A percentile compares a stretch with the other conserved stretches of the same genome.
Conservation (phyloP, 2,888 invertebrate genomes). For the Tortrix viridana region DNA sequence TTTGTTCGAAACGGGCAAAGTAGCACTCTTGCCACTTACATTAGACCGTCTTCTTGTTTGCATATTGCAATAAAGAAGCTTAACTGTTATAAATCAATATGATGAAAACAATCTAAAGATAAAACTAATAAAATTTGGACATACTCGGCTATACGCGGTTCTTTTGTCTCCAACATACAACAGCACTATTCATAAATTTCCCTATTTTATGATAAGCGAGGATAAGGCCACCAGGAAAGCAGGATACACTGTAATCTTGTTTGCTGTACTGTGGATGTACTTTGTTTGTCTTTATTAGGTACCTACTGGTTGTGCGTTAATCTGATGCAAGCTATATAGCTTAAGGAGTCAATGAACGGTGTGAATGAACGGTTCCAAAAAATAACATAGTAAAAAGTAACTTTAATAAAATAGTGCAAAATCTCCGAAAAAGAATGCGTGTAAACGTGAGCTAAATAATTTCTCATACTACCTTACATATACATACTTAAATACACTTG, state of each 20-base stretch:
- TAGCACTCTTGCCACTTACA: not conserved
- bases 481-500: too few relatives aligned
- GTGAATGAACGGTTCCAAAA: too few relatives aligned
- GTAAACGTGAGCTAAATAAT: too few relatives aligned
- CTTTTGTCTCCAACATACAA: constrained; percentile 57
- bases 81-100: not conserved
- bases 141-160: constrained; percentile 48
- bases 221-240: constrained; percentile 79
- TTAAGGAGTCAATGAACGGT: not conserved
- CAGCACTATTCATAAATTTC: constrained; percentile 73
- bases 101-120: constrained; percentile 4
- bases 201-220: constrained; percentile 66
- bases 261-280: constrained; percentile 59
- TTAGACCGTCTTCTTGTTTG: not conserved
- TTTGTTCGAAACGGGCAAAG: too few relatives aligned
- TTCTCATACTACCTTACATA: too few relatives aligned
- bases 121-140: constrained; percentile 21
- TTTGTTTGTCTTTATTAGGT: constrained; percentile 64
- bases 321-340: constrained; percentile 29
- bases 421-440: too few relatives aligned
- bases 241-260: constrained; percentile 81
- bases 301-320: constrained; percentile 48
- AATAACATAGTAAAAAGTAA: too few relatives aligned
- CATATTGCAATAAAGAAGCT: not conserved
- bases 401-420: too few relatives aligned